Base-by-base conservation (phyloP, 1,140 invertebrate genomes). In the Leptonema lineaticorne region DNA sequence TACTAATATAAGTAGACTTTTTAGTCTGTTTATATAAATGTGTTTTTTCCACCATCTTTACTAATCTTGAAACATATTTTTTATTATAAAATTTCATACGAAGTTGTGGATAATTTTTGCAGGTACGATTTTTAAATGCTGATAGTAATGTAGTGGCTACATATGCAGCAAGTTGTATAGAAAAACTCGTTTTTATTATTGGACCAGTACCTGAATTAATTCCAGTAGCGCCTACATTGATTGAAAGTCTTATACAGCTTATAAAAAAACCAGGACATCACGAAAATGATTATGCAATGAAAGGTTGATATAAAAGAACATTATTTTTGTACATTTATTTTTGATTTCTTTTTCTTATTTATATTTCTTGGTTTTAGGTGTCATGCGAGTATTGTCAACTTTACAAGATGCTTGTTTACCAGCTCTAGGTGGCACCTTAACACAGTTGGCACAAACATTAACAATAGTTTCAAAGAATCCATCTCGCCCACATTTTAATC, bases 211-310 rank as follows among this genome's bases (percentile, higher is more conserved):
- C 67, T 82, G 84, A 57, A 76, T 92, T 48, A 75, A 80, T 46
- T 86, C 89, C 0, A 77, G 91, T 64, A 59, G 85, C 90, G 0
- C 80, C 83, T 14, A 80, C 86, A 45, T 78, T 97, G 48, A 81
- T 97, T 2, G 83, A 83, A 5, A 90, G 89, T 71, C 82, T 98
- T 4, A 94, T 97, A 76, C 77, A 77, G 6, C 86, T 89, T 22
- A 81, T 98, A 37, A 85, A 87, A 2, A 82, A 87, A 63, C 82
- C 85, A 1, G 88, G 88, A 9, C 94, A 93, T 0, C 84, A 90
- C 71, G 96, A 99, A 82, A 98, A 98, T 81, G 96, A 98, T 82
- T 97, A 98, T 77, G 87, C 94, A 0, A 98, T 98, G 95, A 98
- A 96, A 87, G 90, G 89, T 90, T 20, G 14, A 11, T 26, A 2